phyloP scores from a whole-genome alignment of 2,113 vertebrate species.

The Ranitomeya variabilis region DNA sequence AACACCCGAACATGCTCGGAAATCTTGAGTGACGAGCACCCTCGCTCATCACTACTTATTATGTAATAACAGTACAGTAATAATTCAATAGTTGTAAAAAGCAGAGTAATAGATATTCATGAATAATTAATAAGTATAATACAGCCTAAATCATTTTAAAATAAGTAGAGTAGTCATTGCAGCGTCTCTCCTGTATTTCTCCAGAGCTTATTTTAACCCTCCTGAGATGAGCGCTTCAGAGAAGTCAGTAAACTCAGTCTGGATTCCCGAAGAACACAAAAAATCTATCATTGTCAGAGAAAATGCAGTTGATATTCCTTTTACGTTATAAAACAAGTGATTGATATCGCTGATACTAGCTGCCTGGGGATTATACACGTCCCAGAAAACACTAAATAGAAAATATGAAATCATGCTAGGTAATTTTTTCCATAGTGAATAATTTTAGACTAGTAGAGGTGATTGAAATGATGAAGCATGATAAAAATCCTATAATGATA shows the following conservation, averaged over 20 bases:
- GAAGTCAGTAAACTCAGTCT: constrained; percentile 13
- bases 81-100: neutral
- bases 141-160: neutral
- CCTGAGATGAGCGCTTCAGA: neutral
- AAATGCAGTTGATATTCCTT: constrained; percentile 15
- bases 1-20: too few relatives aligned
- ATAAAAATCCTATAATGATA: neutral
- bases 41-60: neutral
- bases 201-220: neutral
- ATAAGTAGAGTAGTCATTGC: neutral
- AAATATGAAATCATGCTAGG: neutral
- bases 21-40: too few relatives aligned
- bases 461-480: neutral
- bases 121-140: neutral
- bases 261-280: neutral
- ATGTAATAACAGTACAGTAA: neutral
- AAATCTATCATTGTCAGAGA: constrained; percentile 14
- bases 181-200: neutral
- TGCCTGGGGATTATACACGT: neutral
- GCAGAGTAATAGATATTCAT: neutral
- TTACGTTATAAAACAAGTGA: neutral
- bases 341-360: neutral
- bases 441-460: neutral
- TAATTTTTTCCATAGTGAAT: neutral
- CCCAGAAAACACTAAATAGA: constrained; percentile 18